Percentiles rank a stretch among this genome's conserved stretches.
phyloP scores from a whole-genome alignment of 2,888 invertebrate species.

The Perithous albicinctus region DNA sequence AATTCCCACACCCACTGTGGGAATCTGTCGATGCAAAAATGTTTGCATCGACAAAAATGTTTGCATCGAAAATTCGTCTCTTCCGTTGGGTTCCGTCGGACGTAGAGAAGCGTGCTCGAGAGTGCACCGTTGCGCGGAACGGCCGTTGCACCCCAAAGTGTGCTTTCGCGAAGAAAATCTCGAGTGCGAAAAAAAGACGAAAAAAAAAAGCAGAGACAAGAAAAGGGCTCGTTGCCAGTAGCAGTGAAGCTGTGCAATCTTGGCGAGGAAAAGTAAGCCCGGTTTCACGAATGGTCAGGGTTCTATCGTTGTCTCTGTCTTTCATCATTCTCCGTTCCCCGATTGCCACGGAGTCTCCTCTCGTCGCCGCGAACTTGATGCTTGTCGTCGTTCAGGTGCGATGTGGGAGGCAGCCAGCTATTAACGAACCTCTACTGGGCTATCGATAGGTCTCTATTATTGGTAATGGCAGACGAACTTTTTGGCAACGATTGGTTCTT shows the following conservation, averaged over 20 bases:
- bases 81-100: neutral
- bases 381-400: slow-evolving; percentile 21
- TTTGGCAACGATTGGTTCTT: slow-evolving; percentile 38
- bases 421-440: slow-evolving; percentile 19
- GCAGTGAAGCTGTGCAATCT: slow-evolving; percentile 7
- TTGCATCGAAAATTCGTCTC: neutral
- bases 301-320: neutral
- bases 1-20: too few relatives aligned
- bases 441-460: slow-evolving; percentile 49
- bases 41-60: neutral
- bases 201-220: neutral
- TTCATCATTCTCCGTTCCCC: neutral
- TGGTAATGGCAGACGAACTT: slow-evolving; percentile 16
- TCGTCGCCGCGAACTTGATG: slow-evolving; percentile 47
- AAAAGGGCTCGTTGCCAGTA: slow-evolving; percentile 9
- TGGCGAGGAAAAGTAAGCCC: slow-evolving; percentile 18
- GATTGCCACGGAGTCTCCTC: slow-evolving; percentile 25
- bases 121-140: slow-evolving; percentile 4
- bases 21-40: too few relatives aligned
- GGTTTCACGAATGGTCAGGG: slow-evolving; percentile 42
- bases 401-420: slow-evolving; percentile 23
- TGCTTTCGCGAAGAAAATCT: slow-evolving; percentile 22
- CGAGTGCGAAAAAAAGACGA: slow-evolving; percentile 10
- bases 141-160: slow-evolving; percentile 25
- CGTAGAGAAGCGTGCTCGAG: slow-evolving; percentile 24